These are phyloP conservation scores for Anguilla pacifica DNA, from an alignment of 2,797 vertebrate genomes.

Conservation along the genomic window DNA sequence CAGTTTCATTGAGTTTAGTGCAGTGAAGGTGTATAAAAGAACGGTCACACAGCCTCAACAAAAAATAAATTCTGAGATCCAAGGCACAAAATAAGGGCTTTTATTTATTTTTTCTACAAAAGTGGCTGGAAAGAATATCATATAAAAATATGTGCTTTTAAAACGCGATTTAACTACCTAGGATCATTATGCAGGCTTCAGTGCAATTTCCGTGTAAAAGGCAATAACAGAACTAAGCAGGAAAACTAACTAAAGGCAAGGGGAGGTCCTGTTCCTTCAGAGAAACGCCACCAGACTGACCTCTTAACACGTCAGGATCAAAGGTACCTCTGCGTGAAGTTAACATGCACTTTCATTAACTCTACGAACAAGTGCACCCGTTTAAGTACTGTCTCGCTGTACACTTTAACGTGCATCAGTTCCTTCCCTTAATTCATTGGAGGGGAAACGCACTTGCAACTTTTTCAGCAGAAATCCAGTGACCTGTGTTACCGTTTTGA, in stretches of 20 bases:
- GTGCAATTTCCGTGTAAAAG: conserved; percentile 45
- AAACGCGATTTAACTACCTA: conserved; percentile 28
- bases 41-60: background rate
- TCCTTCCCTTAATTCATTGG: background rate
- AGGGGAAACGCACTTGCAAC: background rate
- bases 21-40: background rate
- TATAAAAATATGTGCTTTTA: background rate
- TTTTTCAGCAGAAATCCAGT: background rate
- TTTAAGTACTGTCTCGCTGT: background rate
- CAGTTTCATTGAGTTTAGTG: background rate
- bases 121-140: background rate
- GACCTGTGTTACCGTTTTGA: background rate
- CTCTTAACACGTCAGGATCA: conserved; percentile 19
- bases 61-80: background rate
- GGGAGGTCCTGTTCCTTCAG: conserved; percentile 22
- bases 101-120: background rate
- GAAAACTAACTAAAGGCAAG: conserved; percentile 16
- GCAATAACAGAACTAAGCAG: conserved; percentile 33
- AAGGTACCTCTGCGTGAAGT: background rate
- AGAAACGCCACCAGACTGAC: conserved; percentile 35
- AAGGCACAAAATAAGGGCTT: conserved; percentile 14
- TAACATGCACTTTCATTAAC: background rate
- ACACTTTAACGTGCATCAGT: background rate
- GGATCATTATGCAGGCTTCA: conserved; percentile 37
- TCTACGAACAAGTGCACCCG: background rate